Evolutionary conservation across 2,888 invertebrate species (phyloP).

Genomic region (Neoitamus cyanurus): DNA sequence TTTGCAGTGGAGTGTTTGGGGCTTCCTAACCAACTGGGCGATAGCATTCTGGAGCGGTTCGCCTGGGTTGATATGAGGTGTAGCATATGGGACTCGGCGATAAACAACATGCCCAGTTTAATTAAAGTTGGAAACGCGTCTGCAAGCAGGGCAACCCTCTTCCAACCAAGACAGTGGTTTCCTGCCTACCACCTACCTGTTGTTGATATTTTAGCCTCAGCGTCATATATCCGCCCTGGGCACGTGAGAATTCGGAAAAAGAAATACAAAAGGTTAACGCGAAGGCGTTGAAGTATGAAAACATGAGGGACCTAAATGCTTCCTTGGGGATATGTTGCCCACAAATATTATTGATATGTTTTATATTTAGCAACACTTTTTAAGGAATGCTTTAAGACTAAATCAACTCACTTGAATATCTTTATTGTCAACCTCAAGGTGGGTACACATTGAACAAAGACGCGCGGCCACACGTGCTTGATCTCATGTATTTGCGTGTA

Average conservation of each 20-base stretch:
- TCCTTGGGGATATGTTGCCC: too few species aligned
- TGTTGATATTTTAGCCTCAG: background rate
- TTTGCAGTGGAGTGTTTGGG: background rate
- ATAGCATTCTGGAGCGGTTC: background rate
- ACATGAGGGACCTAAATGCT: too few species aligned
- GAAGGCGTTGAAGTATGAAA: background rate
- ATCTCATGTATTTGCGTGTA: too few species aligned
- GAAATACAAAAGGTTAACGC: background rate
- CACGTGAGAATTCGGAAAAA: background rate
- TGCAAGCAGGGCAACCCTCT: background rate
- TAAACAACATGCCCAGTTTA: slow-evolving; percentile 50
- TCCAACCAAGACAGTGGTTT: background rate
- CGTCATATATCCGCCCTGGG: background rate
- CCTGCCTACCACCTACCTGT: background rate
- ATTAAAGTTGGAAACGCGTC: slow-evolving; percentile 48
- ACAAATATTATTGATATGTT: too few species aligned
- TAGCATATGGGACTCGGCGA: slow-evolving; percentile 23
- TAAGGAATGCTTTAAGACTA: too few species aligned
- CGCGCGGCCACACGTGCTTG: too few species aligned
- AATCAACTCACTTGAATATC: too few species aligned
- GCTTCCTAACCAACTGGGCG: background rate
- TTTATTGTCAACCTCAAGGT: too few species aligned
- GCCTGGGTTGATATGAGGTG: background rate
- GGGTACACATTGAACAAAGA: too few species aligned
- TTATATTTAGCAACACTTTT: too few species aligned